Percentiles rank a stretch among this genome's conserved stretches.
phyloP scores from a whole-genome alignment of 2,888 invertebrate species.

The Opisthograptis luteolata region DNA sequence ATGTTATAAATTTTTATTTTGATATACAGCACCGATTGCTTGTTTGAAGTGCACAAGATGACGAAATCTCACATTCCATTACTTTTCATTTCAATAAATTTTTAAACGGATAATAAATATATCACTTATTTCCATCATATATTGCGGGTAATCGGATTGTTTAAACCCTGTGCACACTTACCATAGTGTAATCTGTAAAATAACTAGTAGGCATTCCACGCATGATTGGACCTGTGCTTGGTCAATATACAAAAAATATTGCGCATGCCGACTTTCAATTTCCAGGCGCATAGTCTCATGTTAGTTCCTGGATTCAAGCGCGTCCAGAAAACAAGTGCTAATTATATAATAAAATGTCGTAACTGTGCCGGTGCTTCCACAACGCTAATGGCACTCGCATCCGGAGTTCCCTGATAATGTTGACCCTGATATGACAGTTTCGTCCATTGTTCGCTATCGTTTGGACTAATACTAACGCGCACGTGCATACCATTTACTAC shows the following conservation, averaged over 20 bases:
- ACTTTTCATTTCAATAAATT: too few species aligned
- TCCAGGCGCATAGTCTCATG: not conserved
- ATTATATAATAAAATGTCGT: constrained; percentile 40
- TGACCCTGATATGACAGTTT: constrained; percentile 39
- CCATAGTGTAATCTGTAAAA: too few species aligned
- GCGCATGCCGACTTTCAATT: too few species aligned
- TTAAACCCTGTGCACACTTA: too few species aligned
- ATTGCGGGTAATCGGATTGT: too few species aligned
- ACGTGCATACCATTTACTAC: not conserved
- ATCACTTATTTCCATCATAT: too few species aligned
- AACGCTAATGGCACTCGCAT: constrained; percentile 44
- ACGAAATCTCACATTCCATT: not conserved
- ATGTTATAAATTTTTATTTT: too few species aligned
- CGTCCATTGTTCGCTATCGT: constrained; percentile 35
- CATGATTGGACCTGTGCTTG: too few species aligned
- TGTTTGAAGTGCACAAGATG: not conserved
- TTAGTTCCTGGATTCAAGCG: constrained; percentile 1
- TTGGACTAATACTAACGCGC: not conserved
- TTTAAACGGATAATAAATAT: too few species aligned
- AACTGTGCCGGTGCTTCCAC: constrained; percentile 36
- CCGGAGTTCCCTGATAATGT: constrained; percentile 47
- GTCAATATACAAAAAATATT: too few species aligned
- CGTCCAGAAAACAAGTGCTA: constrained; percentile 21
- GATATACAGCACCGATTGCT: not conserved
- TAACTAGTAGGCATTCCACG: too few species aligned